Base-by-base conservation (phyloP, 2,797 vertebrate species). In the Cynodonichthys magdalenae region DNA sequence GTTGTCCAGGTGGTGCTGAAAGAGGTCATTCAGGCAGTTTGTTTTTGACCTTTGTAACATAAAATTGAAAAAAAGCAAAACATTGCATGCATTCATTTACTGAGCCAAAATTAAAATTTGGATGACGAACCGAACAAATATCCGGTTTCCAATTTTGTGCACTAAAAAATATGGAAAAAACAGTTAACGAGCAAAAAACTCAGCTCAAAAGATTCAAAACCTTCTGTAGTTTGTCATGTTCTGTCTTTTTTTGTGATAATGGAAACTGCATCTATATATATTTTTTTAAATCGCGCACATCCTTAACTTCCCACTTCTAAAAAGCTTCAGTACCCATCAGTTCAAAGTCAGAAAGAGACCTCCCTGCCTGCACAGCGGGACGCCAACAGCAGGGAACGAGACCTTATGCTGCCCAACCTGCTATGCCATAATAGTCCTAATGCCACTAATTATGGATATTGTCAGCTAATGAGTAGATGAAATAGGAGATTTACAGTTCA, bases 381-480 rank as follows among this genome's bases (percentile, higher is more conserved):
- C 0, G 59, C 75, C 48, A 47, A 5, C 59, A 53, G 71, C 59
- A 14, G 45, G 17, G 59, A 69, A 49, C 1, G 24, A 45, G 44
- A 57, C 74, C 62, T n/a, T 70, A 48, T 58, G 60, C 59, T 31
- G 28, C 62, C 79, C 75, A 66, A 75, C 64, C 77, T 77, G 63
- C 74, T 69, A 56, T 60, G 44, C 54, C 58, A 67, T 80, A 77
- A 83, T 86, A 39, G 15, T 56, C 68, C 73, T 81, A 83, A 85
- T 88, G 74, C 80, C 75, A 54, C 83, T 85, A 87, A 89, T 92
- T 86, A 90, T 81, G 75, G 89, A 91, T 88, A 83, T 69, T 75
- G 81, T 89, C 63, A 45, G 64, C 78, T 92, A 92, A 92, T 88
- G 87, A 90, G 84, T 60, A 75, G 82, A 89, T 86, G 77, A 87